Evolutionary conservation across 2,113 vertebrate species (phyloP).

Genomic region (Plecotus auritus): DNA sequence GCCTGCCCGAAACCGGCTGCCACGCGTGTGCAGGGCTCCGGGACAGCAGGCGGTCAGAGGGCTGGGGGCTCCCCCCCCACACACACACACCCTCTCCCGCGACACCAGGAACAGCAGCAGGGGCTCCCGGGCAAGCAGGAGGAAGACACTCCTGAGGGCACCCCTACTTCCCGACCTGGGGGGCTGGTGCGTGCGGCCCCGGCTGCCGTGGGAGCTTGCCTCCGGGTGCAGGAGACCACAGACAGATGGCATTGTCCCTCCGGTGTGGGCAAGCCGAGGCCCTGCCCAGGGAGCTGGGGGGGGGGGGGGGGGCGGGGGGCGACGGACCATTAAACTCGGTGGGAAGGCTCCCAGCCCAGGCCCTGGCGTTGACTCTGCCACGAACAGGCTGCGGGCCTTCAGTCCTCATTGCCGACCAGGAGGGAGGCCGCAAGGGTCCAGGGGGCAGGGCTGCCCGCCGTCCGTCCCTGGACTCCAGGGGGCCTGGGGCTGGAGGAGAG

Average conservation of each 20-base stretch:
- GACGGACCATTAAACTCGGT: conserved; percentile 83
- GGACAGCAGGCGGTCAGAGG: too few species aligned
- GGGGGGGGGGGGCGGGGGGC: too few species aligned
- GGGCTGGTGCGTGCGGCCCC: not conserved
- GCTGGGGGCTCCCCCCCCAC: too few species aligned
- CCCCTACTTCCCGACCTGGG: not conserved
- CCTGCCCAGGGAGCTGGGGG: too few species aligned
- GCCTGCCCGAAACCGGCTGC: too few species aligned
- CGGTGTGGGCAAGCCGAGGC: rapidly evolving
- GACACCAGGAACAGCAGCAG: too few species aligned
- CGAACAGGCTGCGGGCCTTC: conserved; percentile 92
- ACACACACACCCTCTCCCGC: too few species aligned
- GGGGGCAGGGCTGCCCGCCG: conserved; percentile 75
- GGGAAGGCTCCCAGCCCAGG: conserved; percentile 86
- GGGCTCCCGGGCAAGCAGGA: too few species aligned
- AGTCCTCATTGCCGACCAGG: conserved; percentile 91
- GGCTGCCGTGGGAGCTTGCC: rapidly evolving
- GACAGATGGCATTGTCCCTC: rapidly evolving
- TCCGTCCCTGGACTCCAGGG: conserved; percentile 33
- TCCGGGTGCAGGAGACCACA: rapidly evolving
- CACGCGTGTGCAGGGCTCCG: too few species aligned
- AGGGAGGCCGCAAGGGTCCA: conserved; percentile 78
- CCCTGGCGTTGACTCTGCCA: conserved; percentile 92
- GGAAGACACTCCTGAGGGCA: not conserved
- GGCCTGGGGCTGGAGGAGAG: conserved; percentile 84